Evolutionary conservation across 2,888 invertebrate species (phyloP), one percentile per base, ranked within the genome.

Genomic region (Cybosia mesomella): DNA sequence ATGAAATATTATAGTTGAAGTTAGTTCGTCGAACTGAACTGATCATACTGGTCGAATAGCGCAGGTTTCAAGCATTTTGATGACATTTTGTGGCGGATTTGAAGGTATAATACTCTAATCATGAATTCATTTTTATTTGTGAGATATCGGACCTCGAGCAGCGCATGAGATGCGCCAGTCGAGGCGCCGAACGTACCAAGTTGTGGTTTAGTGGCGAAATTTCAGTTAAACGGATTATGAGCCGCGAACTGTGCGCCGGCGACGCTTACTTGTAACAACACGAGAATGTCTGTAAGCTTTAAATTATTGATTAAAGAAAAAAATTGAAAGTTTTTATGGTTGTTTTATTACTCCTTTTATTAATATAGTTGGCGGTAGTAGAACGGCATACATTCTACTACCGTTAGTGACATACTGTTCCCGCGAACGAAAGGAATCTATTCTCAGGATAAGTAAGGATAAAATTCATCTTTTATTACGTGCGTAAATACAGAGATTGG

Each of bases 261-360:
- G 83, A 81, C 76, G 80, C 77, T 84, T 83, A 85, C 86, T 88
- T 87, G 84, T 85, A 85, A 85, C 86, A 89, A 87, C 86, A 87
- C 80, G 85, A 91, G 88, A 86, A 89, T 91, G 89, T 91, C 90
- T 92, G 91, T 93, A 93, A 94, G 94, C 94, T 94, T 94, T 94
- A 94, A 94, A 94, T 94, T 94, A 94, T 92, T 93, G 91, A 94
- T 89, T 94, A 94, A 94, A 94, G 91, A 92, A 89, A 90, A 70
- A 93, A 94, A 89, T 93, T 92, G 82, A 91, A 94, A 93, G 93
- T 94, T 92, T 71, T 34, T 28, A 54, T 49, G 28, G 11, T 76
- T 77, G 89, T 92, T 92, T 94, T 81, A 90, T 90, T 92, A 77
- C 57, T 64, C 58, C 32, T 58, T 24, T 28, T 64, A 53, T 36